These are phyloP conservation scores for Amia ocellicauda DNA, from an alignment of 2,113 vertebrate species.

Conservation along the genomic window DNA sequence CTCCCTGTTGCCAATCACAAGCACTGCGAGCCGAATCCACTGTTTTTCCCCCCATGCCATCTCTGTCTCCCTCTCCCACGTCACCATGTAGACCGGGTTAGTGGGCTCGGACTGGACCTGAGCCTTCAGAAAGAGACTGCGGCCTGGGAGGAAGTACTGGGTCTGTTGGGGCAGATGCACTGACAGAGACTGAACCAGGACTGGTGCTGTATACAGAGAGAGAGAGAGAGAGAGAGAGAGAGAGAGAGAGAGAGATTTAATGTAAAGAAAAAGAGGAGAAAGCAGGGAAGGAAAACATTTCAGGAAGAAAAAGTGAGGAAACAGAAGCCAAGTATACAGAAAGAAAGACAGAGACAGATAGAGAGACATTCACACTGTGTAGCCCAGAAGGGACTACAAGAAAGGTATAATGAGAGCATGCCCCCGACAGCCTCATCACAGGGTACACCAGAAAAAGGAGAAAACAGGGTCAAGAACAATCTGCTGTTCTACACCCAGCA, in stretches of 20 bases:
- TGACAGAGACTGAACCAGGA: conserved; percentile 35
- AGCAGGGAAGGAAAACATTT: conserved; percentile 32
- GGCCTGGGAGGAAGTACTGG: conserved; percentile 38
- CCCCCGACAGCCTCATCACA: too few relatives aligned
- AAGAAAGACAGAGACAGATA: conserved; percentile 24
- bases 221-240: conserved; percentile 28
- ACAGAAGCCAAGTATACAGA: conserved; percentile 25
- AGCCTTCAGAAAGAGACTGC: conserved; percentile 47
- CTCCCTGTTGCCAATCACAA: not conserved
- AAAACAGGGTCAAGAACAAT: too few relatives aligned
- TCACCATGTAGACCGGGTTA: conserved; percentile 38
- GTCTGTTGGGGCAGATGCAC: conserved; percentile 46
- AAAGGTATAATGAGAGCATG: too few relatives aligned
- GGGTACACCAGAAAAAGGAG: too few relatives aligned
- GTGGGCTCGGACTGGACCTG: conserved; percentile 29
- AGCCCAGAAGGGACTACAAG: too few relatives aligned
- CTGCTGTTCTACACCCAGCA: too few relatives aligned
- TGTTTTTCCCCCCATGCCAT: not conserved
- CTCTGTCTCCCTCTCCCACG: conserved; percentile 50
- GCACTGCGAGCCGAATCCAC: conserved; percentile 48
- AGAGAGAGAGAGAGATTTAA: conserved; percentile 40
- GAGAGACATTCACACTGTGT: too few relatives aligned
- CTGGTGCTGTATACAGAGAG: conserved; percentile 40
- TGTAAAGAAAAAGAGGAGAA: conserved; percentile 24
- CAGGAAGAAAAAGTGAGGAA: conserved; percentile 25